These are phyloP conservation scores for Canis aureus DNA, from an alignment of 2,113 vertebrate species.

Conservation along the genomic window DNA sequence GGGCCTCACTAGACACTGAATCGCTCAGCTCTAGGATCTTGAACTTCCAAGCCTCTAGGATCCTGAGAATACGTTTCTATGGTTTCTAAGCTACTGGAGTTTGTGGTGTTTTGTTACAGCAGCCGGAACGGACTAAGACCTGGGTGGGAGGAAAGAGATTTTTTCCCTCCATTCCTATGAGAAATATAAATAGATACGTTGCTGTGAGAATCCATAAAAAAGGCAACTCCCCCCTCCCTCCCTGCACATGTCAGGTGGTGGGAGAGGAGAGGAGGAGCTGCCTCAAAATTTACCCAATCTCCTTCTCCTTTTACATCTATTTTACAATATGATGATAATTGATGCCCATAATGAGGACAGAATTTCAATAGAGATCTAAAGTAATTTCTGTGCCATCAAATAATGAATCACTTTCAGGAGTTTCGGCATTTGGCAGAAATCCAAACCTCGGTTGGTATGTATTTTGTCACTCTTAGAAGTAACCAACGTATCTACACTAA, in stretches of 20 bases:
- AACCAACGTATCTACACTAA: not conserved
- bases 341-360: not conserved
- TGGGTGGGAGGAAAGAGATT: not conserved
- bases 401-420: slow-evolving; percentile 23
- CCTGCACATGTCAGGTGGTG: no score
- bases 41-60: not conserved
- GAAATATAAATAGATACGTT: not conserved
- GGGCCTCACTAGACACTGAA: not conserved
- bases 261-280: not conserved
- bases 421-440: slow-evolving; percentile 10
- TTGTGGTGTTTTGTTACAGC: not conserved
- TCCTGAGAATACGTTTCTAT: not conserved
- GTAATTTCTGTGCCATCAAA: not conserved
- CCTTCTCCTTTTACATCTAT: not conserved
- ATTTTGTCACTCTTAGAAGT: not conserved
- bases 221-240: not conserved
- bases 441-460: not conserved
- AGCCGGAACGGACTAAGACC: not conserved
- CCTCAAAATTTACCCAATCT: not conserved
- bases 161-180: not conserved
- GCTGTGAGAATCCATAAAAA: not conserved
- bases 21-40: not conserved
- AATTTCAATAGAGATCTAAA: slow-evolving; percentile 11
- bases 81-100: not conserved
- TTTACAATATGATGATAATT: not conserved